These are phyloP conservation scores for Cantharis rustica DNA, from an alignment of 2,888 invertebrate species.

Conservation along the genomic window DNA sequence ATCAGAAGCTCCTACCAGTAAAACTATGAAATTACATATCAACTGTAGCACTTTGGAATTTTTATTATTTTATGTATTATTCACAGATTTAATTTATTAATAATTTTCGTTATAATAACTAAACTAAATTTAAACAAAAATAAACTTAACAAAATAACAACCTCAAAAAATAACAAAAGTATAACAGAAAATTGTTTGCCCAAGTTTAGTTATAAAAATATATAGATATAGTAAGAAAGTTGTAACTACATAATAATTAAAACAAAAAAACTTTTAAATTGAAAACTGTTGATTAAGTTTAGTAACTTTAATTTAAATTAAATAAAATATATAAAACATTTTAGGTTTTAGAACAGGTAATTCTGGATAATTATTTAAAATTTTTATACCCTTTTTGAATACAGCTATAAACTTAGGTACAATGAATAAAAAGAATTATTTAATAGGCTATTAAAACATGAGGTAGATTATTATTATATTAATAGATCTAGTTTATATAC, in stretches of 20 bases:
- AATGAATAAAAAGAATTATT: neutral
- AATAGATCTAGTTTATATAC: neutral
- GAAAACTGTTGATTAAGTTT: too few species aligned
- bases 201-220: neutral
- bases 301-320: too few species aligned
- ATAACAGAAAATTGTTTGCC: neutral
- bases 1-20: too few species aligned
- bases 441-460: neutral
- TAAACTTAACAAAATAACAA: neutral
- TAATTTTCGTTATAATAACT: neutral
- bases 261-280: too few species aligned
- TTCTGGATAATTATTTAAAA: too few species aligned
- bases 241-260: too few species aligned
- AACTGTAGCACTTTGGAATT: neutral
- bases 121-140: neutral
- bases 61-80: neutral
- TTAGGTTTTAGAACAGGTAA: too few species aligned
- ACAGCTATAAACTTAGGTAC: neutral
- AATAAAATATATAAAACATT: too few species aligned
- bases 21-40: too few species aligned
- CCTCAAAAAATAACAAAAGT: neutral
- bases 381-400: too few species aligned
- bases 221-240: neutral
- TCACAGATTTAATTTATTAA: neutral
- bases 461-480: neutral